These are phyloP conservation scores for Cryptus viduatorius DNA, from an alignment of 2,888 invertebrate species.

Conservation along the genomic window DNA sequence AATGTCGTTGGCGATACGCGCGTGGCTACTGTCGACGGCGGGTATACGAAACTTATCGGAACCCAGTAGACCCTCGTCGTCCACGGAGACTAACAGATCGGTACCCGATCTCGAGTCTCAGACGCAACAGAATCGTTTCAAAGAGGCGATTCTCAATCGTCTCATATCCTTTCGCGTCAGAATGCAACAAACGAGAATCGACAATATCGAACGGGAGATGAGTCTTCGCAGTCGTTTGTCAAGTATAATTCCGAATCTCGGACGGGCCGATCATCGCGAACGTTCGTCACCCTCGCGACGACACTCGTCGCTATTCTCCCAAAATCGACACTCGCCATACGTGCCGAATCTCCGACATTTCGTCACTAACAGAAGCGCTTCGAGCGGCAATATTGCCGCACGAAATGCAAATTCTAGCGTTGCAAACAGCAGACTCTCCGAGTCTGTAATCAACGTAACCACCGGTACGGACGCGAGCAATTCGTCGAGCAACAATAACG, in stretches of 20 bases:
- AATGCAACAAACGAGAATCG: slow-evolving; percentile 73
- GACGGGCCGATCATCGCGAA: slow-evolving; percentile 30
- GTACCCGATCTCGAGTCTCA: slow-evolving; percentile 70
- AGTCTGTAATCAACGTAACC: slow-evolving; percentile 30
- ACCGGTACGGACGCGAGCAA: background rate
- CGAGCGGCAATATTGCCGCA: background rate
- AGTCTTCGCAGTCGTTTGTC: slow-evolving; percentile 53
- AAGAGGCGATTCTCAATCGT: slow-evolving; percentile 74
- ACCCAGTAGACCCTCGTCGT: slow-evolving; percentile 39
- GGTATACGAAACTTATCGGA: slow-evolving; percentile 54
- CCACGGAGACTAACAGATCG: slow-evolving; percentile 69
- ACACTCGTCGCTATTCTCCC: slow-evolving; percentile 62
- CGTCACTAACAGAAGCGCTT: slow-evolving; percentile 41
- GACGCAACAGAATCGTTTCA: slow-evolving; percentile 71
- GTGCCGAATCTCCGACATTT: slow-evolving; percentile 65
- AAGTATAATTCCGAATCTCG: slow-evolving; percentile 16
- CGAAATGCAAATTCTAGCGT: slow-evolving; percentile 14
- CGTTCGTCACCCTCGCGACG: slow-evolving; percentile 26
- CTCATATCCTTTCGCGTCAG: slow-evolving; percentile 73
- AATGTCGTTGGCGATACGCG: slow-evolving; percentile 68
- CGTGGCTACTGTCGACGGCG: slow-evolving; percentile 62
- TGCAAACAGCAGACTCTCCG: slow-evolving; percentile 34
- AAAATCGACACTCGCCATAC: slow-evolving; percentile 75
- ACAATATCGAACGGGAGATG: slow-evolving; percentile 71
- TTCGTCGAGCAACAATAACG: background rate